Percentiles rank a stretch among this genome's conserved stretches.
Conservation (phyloP, 2,797 vertebrate genomes). For the Centropyge bicolor region DNA sequence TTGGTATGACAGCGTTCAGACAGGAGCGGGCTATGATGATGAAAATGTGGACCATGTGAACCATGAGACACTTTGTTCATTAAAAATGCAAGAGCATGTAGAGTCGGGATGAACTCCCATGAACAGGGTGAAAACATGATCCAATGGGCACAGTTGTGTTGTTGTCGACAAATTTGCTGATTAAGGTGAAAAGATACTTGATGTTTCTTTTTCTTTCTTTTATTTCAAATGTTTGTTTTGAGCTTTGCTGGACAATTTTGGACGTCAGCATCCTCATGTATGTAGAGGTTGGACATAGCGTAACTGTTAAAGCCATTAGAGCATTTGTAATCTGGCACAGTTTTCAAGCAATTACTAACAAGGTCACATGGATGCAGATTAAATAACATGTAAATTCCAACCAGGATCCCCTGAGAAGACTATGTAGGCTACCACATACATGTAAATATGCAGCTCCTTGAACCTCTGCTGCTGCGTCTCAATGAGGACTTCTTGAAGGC, state of each 20-base stretch:
- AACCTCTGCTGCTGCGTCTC: background rate
- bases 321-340: background rate
- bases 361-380: background rate
- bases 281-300: background rate
- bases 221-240: background rate
- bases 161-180: no score
- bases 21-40: no score
- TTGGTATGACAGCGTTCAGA: no score
- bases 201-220: no score
- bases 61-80: no score
- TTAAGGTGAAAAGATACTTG: no score
- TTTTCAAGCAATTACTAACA: background rate
- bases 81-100: no score
- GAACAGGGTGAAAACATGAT: no score
- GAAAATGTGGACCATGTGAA: no score
- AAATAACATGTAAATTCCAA: background rate
- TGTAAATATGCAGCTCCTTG: constrained; percentile 11
- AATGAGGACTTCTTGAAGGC: background rate
- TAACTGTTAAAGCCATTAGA: background rate
- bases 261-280: background rate
- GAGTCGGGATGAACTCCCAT: no score
- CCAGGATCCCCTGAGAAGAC: background rate
- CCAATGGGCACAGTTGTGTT: no score
- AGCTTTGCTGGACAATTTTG: background rate
- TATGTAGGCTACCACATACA: background rate